Base-by-base conservation (phyloP, 2,888 invertebrate species). In the Yponomeuta sedellus region DNA sequence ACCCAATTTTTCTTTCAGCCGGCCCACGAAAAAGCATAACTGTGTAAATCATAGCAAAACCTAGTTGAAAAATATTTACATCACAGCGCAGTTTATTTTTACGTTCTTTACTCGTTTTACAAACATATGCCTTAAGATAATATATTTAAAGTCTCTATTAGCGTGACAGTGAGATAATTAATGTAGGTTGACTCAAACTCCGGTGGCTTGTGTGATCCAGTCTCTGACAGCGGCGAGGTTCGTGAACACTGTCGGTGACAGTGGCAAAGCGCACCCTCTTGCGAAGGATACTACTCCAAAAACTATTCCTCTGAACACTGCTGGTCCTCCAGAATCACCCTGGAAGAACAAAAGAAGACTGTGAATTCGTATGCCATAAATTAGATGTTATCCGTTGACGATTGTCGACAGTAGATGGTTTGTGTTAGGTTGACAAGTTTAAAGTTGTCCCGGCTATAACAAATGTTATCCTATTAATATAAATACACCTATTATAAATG, bases 291-390 rank as follows among this genome's bases (percentile, higher is more conserved):
- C 89, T 58, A 92, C 85, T 5, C 92, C 92, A 63, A 83, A 86
- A 0, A 85, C 91, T 0, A 82, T 85, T 16, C 86, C 85, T n/a
- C 91, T 74, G 71, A 87, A 89, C 57, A 90, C 88, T 0, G 91
- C 92, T 4, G 91, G 91, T 0, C 91, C 91, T 3, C 91, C 91
- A 0, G 91, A 88, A 64, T 91, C 91, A 10, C 91, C 91, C 92
- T 92, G 81, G 16, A 81, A 82, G n/a, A 28, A 44, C 12, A 40
- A 64, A 40, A 10, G 2, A 11, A 10, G 34, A 28, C 52, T 63
- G 19, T 44, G 44, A 66, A 44, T 34, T 63, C 34, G 16, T n/a
- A 12, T 63, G 56, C 25, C 5, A 5, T 25, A 25, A 4, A 25
- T 25, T 4, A 25, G 3, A 25, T 25, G 25, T 25, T 25, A 25